phyloP scores from a whole-genome alignment of 2,113 vertebrate species.

The Myiagra hebetior region DNA sequence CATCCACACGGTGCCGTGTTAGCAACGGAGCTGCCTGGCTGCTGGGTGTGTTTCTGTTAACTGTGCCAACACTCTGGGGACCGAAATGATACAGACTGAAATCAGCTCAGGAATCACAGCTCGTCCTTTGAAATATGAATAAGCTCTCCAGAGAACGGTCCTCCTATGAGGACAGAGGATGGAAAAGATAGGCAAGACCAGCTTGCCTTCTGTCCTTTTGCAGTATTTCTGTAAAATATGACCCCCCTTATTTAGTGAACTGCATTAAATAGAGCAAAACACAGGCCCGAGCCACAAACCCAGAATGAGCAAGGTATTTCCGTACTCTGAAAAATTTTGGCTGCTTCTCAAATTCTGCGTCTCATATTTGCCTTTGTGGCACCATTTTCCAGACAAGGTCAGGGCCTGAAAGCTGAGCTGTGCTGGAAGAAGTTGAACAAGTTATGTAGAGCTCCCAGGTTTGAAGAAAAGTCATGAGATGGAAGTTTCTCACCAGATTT shows the following conservation, averaged over 20 bases:
- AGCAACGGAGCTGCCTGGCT: slow-evolving; percentile 13
- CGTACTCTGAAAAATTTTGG: neutral
- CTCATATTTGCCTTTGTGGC: neutral
- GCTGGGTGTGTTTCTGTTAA: neutral
- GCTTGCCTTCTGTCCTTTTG: neutral
- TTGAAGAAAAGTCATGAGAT: neutral
- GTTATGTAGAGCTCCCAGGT: neutral
- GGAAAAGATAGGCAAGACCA: neutral
- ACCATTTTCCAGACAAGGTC: slow-evolving; percentile 2
- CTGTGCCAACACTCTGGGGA: neutral
- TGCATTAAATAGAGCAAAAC: neutral
- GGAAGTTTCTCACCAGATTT: neutral
- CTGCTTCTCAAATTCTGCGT: neutral
- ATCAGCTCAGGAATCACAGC: neutral
- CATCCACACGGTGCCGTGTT: neutral
- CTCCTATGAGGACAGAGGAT: neutral
- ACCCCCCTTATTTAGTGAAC: neutral
- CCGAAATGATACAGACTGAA: neutral
- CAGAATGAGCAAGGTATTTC: neutral
- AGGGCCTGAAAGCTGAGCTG: neutral
- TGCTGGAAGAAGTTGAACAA: neutral
- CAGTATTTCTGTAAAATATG: neutral
- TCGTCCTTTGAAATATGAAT: neutral
- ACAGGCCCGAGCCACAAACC: neutral
- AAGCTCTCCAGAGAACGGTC: neutral